Evolutionary conservation across 2,888 invertebrate species (phyloP).

Genomic region (Helicoverpa assulta): DNA sequence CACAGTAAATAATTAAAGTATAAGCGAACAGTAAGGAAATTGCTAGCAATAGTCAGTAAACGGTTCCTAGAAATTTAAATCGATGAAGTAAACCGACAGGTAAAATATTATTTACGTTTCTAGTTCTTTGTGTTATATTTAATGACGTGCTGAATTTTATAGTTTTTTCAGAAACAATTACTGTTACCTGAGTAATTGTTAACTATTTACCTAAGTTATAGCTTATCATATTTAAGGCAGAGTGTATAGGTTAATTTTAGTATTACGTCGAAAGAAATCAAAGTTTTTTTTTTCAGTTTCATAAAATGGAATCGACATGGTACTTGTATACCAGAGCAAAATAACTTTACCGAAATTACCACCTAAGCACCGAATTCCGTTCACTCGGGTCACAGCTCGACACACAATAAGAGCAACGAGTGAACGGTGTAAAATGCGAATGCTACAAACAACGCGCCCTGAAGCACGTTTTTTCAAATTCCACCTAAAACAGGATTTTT

Average conservation of each 20-base stretch:
- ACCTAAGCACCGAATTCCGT: neutral
- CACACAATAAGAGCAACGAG: conserved; percentile 30
- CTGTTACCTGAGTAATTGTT: too few species aligned
- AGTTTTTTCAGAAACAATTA: neutral
- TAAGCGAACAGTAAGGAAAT: conserved; percentile 24
- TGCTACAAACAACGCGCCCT: conserved; percentile 34
- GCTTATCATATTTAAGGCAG: too few species aligned
- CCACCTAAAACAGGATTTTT: conserved; percentile 48
- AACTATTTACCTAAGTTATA: too few species aligned
- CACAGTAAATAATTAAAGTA: conserved; percentile 35
- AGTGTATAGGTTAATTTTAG: too few species aligned
- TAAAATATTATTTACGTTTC: neutral
- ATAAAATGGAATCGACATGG: neutral
- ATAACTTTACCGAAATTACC: conserved; percentile 1
- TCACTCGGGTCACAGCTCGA: conserved; percentile 3
- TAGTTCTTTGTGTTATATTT: neutral
- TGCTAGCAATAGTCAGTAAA: conserved; percentile 28
- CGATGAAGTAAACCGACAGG: conserved; percentile 22
- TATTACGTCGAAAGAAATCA: too few species aligned
- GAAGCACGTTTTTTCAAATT: conserved; percentile 44
- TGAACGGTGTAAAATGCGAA: conserved; percentile 40
- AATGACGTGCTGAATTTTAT: neutral
- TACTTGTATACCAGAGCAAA: neutral
- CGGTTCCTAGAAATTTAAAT: conserved; percentile 50
- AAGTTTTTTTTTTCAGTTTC: too few species aligned